phyloP scores from a whole-genome alignment of 2,113 vertebrate genomes.

The Electrona antarctica region DNA sequence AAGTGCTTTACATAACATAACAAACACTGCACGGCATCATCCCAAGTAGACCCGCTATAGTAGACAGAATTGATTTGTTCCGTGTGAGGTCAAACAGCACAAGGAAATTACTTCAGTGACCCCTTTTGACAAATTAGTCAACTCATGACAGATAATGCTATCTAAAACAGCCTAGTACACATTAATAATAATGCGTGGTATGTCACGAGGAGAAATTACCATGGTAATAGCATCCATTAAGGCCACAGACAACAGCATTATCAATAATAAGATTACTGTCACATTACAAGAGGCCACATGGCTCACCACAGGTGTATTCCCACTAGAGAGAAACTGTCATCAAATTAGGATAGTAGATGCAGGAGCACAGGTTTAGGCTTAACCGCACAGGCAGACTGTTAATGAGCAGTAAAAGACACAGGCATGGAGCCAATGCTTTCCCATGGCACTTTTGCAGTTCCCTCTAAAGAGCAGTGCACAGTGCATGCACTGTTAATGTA shows the following conservation, averaged over 20 bases:
- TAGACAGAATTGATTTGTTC: no score
- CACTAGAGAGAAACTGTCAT: conserved; percentile 4
- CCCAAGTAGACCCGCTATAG: no score
- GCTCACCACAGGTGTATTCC: conserved; percentile 12
- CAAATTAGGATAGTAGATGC: conserved; percentile 26
- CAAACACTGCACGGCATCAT: no score
- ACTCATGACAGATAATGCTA: neutral
- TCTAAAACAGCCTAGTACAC: conserved; percentile 4
- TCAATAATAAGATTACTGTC: conserved; percentile 43
- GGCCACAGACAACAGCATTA: conserved; percentile 34
- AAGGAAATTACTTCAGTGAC: conserved; percentile 7
- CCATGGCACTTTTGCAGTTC: neutral
- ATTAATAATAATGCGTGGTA: conserved; percentile 1
- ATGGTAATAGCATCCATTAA: conserved; percentile 52
- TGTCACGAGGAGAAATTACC: conserved; percentile 35
- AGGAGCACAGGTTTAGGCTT: neutral
- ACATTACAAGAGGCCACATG: conserved; percentile 34
- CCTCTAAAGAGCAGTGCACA: neutral
- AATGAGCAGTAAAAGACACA: conserved; percentile 18
- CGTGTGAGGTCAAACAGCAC: neutral
- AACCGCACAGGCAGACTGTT: conserved; percentile 17
- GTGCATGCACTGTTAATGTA: no score
- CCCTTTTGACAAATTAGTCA: conserved; percentile 21
- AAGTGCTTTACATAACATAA: no score
- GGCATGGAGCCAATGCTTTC: neutral